Conservation (phyloP, 2,113 vertebrate species). For the human (Homo sapiens) region DNA sequence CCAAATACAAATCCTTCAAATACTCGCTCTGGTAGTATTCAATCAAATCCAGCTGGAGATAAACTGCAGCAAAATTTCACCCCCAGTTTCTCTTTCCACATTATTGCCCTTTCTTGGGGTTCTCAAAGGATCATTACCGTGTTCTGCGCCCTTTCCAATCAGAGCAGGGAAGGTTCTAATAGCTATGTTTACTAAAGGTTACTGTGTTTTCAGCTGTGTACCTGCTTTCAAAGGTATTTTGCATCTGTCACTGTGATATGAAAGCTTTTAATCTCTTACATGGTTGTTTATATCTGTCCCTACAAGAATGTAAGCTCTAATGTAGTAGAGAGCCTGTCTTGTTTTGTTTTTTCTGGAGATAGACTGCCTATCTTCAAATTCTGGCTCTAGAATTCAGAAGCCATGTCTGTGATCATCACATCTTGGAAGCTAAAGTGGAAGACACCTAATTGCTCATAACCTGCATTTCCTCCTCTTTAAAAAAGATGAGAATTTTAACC, state of each 20-base stretch:
- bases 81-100: neutral
- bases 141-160: neutral
- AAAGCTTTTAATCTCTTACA: neutral
- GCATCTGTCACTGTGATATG: neutral
- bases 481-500: neutral
- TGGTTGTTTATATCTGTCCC: neutral
- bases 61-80: neutral
- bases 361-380: neutral
- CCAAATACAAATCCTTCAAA: neutral
- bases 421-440: neutral
- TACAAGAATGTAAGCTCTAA: neutral
- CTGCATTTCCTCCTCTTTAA: neutral
- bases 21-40: neutral
- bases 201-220: neutral
- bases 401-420: neutral
- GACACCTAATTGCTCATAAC: neutral
- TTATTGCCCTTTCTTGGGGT: neutral
- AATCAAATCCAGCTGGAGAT: neutral
- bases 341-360: neutral
- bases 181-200: neutral
- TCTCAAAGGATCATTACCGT: neutral
- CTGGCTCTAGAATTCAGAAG: neutral
- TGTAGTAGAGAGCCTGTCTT: neutral
- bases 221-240: neutral
- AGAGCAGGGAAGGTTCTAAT: neutral